Conservation (phyloP, 1,140 invertebrate genomes). For the Zaprionus vittiger region DNA sequence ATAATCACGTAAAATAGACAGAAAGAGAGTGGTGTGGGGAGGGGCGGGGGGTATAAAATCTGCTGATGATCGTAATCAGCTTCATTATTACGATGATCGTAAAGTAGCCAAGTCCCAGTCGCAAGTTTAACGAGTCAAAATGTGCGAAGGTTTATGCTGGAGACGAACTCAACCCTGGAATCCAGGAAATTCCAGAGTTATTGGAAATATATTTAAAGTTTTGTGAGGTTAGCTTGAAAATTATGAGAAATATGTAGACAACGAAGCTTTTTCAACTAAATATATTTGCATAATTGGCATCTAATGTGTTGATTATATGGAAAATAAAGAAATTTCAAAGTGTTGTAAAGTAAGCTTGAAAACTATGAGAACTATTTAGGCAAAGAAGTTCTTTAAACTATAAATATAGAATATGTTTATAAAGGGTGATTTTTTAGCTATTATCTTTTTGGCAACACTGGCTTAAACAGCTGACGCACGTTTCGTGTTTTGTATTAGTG, state of each 20-base stretch:
- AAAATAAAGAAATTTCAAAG: too few relatives aligned
- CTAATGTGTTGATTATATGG: too few relatives aligned
- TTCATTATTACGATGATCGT: constrained; percentile 4
- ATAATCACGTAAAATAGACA: constrained; percentile 36
- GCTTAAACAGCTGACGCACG: too few relatives aligned
- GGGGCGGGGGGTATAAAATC: background rate
- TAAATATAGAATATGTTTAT: too few relatives aligned
- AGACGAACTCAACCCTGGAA: background rate
- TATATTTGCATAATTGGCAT: too few relatives aligned
- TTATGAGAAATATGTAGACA: background rate
- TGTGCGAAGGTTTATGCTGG: constrained; percentile 15
- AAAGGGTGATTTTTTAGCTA: too few relatives aligned
- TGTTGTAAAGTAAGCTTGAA: too few relatives aligned
- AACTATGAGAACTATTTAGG: too few relatives aligned
- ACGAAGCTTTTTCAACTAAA: background rate
- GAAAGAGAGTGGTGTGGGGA: too few relatives aligned
- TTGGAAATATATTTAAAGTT: background rate
- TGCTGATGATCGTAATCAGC: constrained; percentile 13
- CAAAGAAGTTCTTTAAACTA: too few relatives aligned
- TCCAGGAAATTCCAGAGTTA: background rate
- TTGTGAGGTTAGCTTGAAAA: background rate
- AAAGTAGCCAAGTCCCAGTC: background rate
- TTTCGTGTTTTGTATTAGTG: too few relatives aligned
- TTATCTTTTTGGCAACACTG: too few relatives aligned
- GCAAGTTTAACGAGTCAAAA: constrained; percentile 9